Percentiles rank a stretch among this genome's conserved stretches.
These are phyloP conservation scores for Atta colombica DNA, from an alignment of 1,140 invertebrate genomes.

Conservation along the genomic window DNA sequence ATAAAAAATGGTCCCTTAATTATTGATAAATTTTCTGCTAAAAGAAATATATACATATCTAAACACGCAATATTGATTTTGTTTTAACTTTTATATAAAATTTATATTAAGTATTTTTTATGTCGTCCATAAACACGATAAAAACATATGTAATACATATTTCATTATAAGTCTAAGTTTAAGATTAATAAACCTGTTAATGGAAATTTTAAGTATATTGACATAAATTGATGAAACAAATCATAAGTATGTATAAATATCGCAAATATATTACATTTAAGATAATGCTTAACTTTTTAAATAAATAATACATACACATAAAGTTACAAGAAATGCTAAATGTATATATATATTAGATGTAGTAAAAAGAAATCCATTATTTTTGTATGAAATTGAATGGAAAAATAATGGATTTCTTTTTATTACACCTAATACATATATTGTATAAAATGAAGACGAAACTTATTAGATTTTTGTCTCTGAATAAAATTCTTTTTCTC, in stretches of 20 bases:
- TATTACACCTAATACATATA: too few species aligned
- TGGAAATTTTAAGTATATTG: neutral
- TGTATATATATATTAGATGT: too few species aligned
- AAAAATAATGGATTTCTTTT: too few species aligned
- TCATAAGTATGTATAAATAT: neutral
- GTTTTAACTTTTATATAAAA: neutral
- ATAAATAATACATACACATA: neutral
- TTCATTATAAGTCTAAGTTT: neutral
- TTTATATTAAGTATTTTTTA: neutral
- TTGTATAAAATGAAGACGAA: too few species aligned
- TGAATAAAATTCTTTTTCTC: neutral
- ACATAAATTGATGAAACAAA: neutral
- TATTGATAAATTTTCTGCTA: neutral
- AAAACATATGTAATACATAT: neutral
- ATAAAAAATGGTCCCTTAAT: neutral
- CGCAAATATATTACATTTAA: slow-evolving; percentile 5
- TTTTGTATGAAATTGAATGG: too few species aligned
- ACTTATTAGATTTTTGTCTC: neutral
- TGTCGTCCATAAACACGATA: neutral
- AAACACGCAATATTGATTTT: neutral
- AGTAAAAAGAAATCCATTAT: too few species aligned
- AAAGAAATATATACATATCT: neutral
- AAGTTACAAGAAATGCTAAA: neutral
- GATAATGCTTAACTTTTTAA: neutral
- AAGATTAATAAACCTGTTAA: neutral